Base-by-base conservation (phyloP, 2,888 invertebrate species). In the Anarsia innoxiella region DNA sequence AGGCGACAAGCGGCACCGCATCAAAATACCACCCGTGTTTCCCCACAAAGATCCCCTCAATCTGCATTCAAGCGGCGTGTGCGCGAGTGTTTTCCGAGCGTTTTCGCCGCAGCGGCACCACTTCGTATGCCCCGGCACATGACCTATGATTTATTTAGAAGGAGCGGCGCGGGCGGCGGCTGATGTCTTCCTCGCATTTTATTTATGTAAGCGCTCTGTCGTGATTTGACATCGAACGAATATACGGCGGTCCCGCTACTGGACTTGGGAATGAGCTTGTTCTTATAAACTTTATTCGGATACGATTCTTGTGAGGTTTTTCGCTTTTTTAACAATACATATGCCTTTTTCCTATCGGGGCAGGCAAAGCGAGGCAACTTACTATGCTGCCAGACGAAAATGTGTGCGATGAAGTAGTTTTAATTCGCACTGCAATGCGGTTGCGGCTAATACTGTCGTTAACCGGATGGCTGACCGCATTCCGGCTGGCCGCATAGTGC, bases 21-120 rank as follows among this genome's bases (percentile, higher is more conserved):
- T 5, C 32, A 12, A 10, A n/a, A 26, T 26, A 4, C 3, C 2
- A 2, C 12, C 45, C 41, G 46, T 52, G 12, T 66, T 23, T 60
- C 36, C 19, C 31, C 23, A 6, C 9, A 37, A n/a, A n/a, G n/a
- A n/a, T n/a, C n/a, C n/a, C 39, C 26, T 33, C 33, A 45, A 71
- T 77, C 73, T 70, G 63, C 70, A 78, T 78, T 69, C 78, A 58
- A 41, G 36, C 33, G 53, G 51, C 54, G 59, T 61, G 46, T 50
- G 40, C 49, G 50, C 70, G 67, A 76, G 75, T 78, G 77, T 78
- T 78, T 77, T 70, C 75, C 75, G 51, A 69, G 58, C 72, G 66
- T 66, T 70, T 75, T 67, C 72, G 59, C 65, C 44, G 44, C 51
- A 48, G 53, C 53, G 56, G 57, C 54, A 46, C 56, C 52, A 57